Evolutionary conservation across 2,797 vertebrate genomes (phyloP).

Genomic region (Phyllotis vaccarum): DNA sequence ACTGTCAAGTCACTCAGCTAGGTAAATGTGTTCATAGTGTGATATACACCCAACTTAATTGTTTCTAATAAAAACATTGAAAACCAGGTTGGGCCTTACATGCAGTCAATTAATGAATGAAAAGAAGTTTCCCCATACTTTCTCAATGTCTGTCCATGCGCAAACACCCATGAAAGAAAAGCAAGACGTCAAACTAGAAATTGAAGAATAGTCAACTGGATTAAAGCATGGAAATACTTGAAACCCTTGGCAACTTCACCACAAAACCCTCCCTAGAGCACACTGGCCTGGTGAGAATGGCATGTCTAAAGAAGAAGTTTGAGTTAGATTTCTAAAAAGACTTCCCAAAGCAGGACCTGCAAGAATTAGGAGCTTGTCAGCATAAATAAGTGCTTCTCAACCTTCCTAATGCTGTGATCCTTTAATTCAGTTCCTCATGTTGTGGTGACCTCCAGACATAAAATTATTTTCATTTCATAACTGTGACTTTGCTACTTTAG

Average conservation of each 20-base stretch:
- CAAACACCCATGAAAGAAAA: slow-evolving; percentile 20
- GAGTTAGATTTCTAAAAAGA: neutral
- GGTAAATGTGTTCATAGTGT: neutral
- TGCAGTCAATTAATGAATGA: slow-evolving; percentile 24
- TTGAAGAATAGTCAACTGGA: neutral
- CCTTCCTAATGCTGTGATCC: neutral
- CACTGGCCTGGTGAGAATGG: neutral
- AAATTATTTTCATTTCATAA: neutral
- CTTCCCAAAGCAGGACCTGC: slow-evolving; percentile 10
- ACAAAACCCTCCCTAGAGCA: neutral
- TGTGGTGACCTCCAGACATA: neutral
- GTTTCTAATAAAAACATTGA: slow-evolving; percentile 49
- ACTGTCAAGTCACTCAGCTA: neutral
- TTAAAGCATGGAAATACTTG: neutral
- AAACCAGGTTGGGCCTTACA: neutral
- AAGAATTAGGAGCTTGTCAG: slow-evolving; percentile 29
- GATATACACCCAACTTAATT: slow-evolving; percentile 1
- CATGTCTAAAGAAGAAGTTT: slow-evolving; percentile 28
- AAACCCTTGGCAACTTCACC: neutral
- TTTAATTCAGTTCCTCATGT: neutral
- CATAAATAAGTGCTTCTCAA: neutral
- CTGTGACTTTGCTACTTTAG: neutral
- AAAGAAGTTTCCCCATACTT: slow-evolving; percentile 21
- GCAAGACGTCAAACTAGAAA: neutral
- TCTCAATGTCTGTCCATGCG: neutral